A percentile compares a stretch with the other conserved stretches of the same genome.
Evolutionary conservation across 30 jellyfish, hydroid and myxozoan species (phyloP).

Genomic region (Sanderia malayensis): DNA sequence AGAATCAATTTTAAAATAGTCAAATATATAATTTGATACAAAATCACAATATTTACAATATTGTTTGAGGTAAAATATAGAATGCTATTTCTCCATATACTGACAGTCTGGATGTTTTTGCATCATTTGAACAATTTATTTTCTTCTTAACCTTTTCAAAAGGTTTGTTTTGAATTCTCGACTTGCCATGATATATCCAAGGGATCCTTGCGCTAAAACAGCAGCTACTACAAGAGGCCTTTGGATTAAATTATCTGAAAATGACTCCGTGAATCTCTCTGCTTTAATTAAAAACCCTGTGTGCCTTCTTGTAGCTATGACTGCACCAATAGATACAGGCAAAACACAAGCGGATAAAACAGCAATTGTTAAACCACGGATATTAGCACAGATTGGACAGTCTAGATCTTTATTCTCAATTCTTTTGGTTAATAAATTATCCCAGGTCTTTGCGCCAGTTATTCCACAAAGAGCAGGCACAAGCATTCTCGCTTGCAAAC

Average conservation of each 20-base stretch:
- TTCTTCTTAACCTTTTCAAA: neutral
- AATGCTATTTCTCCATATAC: no score
- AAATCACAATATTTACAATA: no score
- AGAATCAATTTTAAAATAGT: no score
- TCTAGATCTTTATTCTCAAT: constrained; percentile 36
- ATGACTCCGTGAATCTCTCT: constrained; percentile 34
- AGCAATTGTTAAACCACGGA: constrained; percentile 60
- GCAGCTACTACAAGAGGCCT: constrained; percentile 54
- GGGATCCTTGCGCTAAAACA: constrained; percentile 40
- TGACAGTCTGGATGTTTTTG: no score
- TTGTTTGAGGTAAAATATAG: no score
- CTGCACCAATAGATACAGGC: constrained; percentile 52
- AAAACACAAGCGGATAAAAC: constrained; percentile 34
- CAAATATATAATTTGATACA: no score
- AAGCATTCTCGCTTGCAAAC: constrained; percentile 13
- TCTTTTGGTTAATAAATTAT: constrained; percentile 19
- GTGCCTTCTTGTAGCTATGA: constrained; percentile 40
- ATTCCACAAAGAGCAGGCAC: constrained; percentile 64
- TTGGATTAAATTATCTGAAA: constrained; percentile 29
- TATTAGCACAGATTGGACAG: constrained; percentile 49
- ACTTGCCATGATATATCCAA: constrained; percentile 59
- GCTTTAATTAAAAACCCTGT: constrained; percentile 25
- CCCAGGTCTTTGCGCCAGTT: constrained; percentile 51
- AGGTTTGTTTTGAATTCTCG: constrained; percentile 51
- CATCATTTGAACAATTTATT: no score